Evolutionary conservation across 2,797 vertebrate species (phyloP).

Genomic region (Cirrhinus mrigala): DNA sequence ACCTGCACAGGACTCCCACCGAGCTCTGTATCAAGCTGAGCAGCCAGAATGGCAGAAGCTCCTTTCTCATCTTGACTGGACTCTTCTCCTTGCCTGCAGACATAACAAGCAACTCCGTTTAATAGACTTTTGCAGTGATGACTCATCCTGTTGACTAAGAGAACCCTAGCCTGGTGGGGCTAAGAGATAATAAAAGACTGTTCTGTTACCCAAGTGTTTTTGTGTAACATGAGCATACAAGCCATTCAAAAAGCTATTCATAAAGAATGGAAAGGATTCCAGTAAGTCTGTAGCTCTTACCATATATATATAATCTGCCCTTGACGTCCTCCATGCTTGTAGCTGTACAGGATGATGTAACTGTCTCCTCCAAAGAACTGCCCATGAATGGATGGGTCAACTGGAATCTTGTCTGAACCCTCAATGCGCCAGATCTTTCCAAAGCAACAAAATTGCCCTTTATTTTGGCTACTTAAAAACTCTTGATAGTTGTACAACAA

Average conservation of each 20-base stretch:
- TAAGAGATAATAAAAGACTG: slow-evolving; percentile 16
- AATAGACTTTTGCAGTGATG: slow-evolving; percentile 9
- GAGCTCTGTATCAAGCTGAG: slow-evolving; percentile 70
- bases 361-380: slow-evolving; percentile 80
- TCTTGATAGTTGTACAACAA: neutral
- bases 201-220: slow-evolving; percentile 30
- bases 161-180: neutral
- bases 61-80: slow-evolving; percentile 71
- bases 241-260: neutral
- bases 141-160: slow-evolving; percentile 3
- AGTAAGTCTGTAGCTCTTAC: slow-evolving; percentile 64
- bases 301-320: slow-evolving; percentile 76
- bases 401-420: slow-evolving; percentile 65
- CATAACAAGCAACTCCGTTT: neutral
- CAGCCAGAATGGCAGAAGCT: slow-evolving; percentile 67
- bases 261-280: neutral
- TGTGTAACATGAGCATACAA: slow-evolving; percentile 45
- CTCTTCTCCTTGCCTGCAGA: slow-evolving; percentile 75
- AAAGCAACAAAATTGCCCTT: slow-evolving; percentile 24
- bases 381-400: slow-evolving; percentile 63
- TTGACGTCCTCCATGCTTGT: slow-evolving; percentile 51
- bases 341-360: slow-evolving; percentile 76
- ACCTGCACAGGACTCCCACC: slow-evolving; percentile 75
- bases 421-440: slow-evolving; percentile 76
- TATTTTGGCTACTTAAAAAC: neutral